phyloP scores from a whole-genome alignment of 1,140 invertebrate genomes.

The Heliconius melpomene region DNA sequence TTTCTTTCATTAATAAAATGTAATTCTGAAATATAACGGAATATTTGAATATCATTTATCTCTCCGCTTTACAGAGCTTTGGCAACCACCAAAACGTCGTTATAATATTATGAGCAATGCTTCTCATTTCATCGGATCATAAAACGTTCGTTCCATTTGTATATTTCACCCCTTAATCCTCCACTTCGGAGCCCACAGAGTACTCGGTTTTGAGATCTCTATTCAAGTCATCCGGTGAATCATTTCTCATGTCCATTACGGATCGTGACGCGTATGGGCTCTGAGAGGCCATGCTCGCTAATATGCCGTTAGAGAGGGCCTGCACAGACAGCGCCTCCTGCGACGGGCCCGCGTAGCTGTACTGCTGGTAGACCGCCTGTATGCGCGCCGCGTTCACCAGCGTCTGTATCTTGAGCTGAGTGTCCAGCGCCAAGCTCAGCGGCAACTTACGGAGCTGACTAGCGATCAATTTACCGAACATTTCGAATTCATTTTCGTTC shows the following conservation, averaged over 20 bases:
- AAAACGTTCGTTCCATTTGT: conserved; percentile 14
- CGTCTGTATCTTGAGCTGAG: conserved; percentile 76
- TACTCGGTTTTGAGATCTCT: conserved; percentile 68
- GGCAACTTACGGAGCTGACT: conserved; percentile 74
- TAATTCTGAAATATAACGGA: not conserved
- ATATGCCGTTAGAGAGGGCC: conserved; percentile 71
- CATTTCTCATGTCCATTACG: conserved; percentile 60
- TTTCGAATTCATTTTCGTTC: conserved; percentile 77
- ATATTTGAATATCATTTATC: not conserved
- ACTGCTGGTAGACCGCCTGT: conserved; percentile 76
- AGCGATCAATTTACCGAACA: conserved; percentile 77
- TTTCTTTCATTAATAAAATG: conserved; percentile 4
- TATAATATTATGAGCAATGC: conserved; percentile 27
- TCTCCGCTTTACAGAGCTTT: not conserved
- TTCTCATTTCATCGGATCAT: not conserved
- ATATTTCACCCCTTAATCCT: conserved; percentile 48
- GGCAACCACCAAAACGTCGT: conserved; percentile 18
- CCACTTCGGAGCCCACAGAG: conserved; percentile 63
- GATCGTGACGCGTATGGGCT: conserved; percentile 59
- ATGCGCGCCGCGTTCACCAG: conserved; percentile 75
- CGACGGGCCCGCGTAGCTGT: conserved; percentile 72
- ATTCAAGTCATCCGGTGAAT: conserved; percentile 67
- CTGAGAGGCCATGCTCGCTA: conserved; percentile 71
- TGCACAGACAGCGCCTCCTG: conserved; percentile 73
- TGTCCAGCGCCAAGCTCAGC: conserved; percentile 72